Conservation (phyloP, 2,888 invertebrate genomes). For the Deroplatys truncata region DNA sequence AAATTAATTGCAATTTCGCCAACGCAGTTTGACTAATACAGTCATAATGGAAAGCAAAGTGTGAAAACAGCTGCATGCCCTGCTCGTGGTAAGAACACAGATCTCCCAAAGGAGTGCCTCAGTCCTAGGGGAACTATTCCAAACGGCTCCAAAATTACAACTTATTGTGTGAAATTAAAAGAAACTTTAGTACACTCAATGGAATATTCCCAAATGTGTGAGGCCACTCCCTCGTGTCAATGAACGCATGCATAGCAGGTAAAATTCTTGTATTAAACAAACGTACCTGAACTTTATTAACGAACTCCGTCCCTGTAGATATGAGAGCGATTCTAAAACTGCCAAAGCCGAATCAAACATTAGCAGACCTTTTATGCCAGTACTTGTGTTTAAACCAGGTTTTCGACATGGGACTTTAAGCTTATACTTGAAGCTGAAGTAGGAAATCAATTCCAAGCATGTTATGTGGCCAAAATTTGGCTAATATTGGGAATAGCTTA, state of each 20-base stretch:
- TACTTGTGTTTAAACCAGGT: too few relatives aligned
- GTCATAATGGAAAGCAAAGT: not conserved
- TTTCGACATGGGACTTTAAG: too few relatives aligned
- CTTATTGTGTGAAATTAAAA: not conserved
- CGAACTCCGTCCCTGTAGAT: not conserved
- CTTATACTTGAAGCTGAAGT: too few relatives aligned
- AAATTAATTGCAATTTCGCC: not conserved
- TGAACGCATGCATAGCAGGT: not conserved
- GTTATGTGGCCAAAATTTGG: too few relatives aligned
- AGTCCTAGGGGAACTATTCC: not conserved
- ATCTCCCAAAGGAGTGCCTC: not conserved
- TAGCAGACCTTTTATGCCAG: too few relatives aligned
- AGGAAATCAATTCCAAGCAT: too few relatives aligned
- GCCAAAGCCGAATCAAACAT: too few relatives aligned
- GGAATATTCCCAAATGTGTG: not conserved
- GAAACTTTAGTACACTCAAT: not conserved
- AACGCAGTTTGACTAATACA: not conserved
- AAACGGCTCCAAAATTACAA: not conserved
- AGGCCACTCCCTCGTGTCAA: not conserved
- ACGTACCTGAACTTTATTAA: not conserved
- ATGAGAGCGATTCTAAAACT: not conserved
- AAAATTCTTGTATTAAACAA: not conserved
- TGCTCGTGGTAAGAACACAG: not conserved
- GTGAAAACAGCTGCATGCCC: not conserved
- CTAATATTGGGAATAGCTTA: too few relatives aligned